Base-by-base conservation (phyloP, 1,140 invertebrate genomes). In the Bilobella aurantiaca region DNA sequence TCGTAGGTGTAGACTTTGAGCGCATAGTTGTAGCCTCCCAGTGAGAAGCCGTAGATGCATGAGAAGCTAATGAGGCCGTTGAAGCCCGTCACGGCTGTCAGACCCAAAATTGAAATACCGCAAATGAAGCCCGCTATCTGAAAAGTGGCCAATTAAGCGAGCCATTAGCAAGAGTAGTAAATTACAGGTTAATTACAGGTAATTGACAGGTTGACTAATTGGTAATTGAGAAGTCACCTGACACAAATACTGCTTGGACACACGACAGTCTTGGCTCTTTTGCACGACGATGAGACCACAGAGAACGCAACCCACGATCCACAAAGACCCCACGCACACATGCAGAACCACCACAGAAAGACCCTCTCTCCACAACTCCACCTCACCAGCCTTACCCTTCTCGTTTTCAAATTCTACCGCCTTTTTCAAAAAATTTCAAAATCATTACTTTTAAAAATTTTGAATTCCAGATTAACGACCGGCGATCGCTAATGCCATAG, bases 1-100 rank as follows among this genome's bases (percentile, higher is more conserved):
- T 93, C 89, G 74, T 91, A 90, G 0, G 87, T 89, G 77, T 91
- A 91, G 85, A 92, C 89, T 77, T 92, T 92, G 29, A 93, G 79
- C 16, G 88, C 88, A 74, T 92, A 92, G 75, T 90, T 87, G 78
- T 91, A 91, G 8, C 88, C 89, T 27, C 87, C 87, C 12, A 74
- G 57, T 8, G 71, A 66, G 75, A 85, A 87, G 1, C 76, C 78
- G 69, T 90, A 92, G 63, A 89, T 84, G 87, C 88, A 91, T 0
- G 86, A 85, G 74, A 90, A 91, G 80, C 91, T 82, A 0, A 90
- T 85, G 68, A 89, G 88, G 66, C 87, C 88, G 62, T 66, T 64
- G 49, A 63, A 73, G 21, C 85, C 87, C 72, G 89, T 84, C 23
- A 91, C 86, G 0, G 88, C 85, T 2, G 90, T 89, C n/a, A 91